Evolutionary conservation across 2,797 vertebrate genomes (phyloP).

Genomic region (Eupleurogrammus muticus): DNA sequence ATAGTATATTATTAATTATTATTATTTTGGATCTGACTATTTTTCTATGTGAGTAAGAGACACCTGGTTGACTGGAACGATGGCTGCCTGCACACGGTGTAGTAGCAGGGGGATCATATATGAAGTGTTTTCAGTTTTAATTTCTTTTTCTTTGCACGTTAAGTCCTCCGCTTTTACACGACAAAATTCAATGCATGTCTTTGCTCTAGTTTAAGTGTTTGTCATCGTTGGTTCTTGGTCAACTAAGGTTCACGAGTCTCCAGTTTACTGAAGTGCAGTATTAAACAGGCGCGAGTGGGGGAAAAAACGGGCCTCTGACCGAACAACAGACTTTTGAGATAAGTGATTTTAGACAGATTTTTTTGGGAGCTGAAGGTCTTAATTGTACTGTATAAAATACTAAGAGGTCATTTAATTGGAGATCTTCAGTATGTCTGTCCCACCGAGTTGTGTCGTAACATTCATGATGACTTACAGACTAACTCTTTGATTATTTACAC

Average conservation of each 20-base stretch:
- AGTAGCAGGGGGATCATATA: slow-evolving; percentile 55
- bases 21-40: slow-evolving; percentile 79
- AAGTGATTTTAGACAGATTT: slow-evolving; percentile 28
- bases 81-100: slow-evolving; percentile 46
- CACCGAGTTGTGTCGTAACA: slow-evolving; percentile 61
- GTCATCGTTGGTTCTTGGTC: slow-evolving; percentile 39
- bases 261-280: slow-evolving; percentile 63
- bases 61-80: slow-evolving; percentile 83
- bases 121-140: slow-evolving; percentile 15
- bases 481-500: slow-evolving; percentile 74
- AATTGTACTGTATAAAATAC: slow-evolving; percentile 59
- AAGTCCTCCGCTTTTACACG: slow-evolving; percentile 55
- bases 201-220: slow-evolving; percentile 49
- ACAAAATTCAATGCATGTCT: slow-evolving; percentile 54
- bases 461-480: slow-evolving; percentile 62
- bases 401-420: slow-evolving; percentile 47
- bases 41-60: slow-evolving; percentile 81
- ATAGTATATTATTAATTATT: slow-evolving; percentile 80
- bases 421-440: slow-evolving; percentile 53
- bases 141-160: slow-evolving; percentile 54
- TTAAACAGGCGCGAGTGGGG: slow-evolving; percentile 49
- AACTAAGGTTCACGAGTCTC: slow-evolving; percentile 47
- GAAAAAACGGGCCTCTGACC: slow-evolving; percentile 8
- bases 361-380: slow-evolving; percentile 61
- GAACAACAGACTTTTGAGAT: slow-evolving; percentile 33